A percentile compares a stretch with the other conserved stretches of the same genome.
These are phyloP conservation scores for Pseudanteris insignis DNA, from an alignment of 2,888 invertebrate species.

Conservation along the genomic window DNA sequence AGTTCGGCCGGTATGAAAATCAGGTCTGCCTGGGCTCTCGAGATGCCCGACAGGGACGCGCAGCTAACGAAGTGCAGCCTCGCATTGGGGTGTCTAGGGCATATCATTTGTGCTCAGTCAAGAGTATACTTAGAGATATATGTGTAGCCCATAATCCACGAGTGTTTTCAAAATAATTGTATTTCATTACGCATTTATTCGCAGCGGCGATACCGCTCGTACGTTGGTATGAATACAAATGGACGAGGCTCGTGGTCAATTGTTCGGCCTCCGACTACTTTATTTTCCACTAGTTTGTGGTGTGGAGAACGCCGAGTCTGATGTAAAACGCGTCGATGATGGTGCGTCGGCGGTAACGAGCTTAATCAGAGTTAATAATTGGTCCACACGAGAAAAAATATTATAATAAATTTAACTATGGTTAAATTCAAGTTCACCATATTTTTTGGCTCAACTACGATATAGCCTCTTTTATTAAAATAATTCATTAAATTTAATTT, in stretches of 20 bases:
- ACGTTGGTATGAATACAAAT: conserved; percentile 35
- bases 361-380: no score
- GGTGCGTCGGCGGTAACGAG: no score
- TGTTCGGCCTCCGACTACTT: conserved; percentile 2
- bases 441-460: no score
- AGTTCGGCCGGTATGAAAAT: conserved; percentile 60
- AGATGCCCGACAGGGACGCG: conserved; percentile 43
- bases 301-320: background rate
- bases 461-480: no score
- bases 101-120: conserved; percentile 40
- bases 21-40: conserved; percentile 49
- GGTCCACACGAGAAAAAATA: background rate
- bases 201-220: conserved; percentile 29
- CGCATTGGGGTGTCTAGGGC: conserved; percentile 50
- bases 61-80: conserved; percentile 50
- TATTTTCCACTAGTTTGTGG: background rate
- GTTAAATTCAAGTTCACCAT: no score
- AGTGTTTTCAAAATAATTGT: conserved; percentile 41
- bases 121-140: conserved; percentile 37
- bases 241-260: conserved; percentile 14
- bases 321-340: no score
- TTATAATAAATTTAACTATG: background rate
- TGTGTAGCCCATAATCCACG: conserved; percentile 33
- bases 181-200: conserved; percentile 42
- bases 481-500: no score